Conservation (phyloP, 2,113 vertebrate species). For the Desmodus rotundus region DNA sequence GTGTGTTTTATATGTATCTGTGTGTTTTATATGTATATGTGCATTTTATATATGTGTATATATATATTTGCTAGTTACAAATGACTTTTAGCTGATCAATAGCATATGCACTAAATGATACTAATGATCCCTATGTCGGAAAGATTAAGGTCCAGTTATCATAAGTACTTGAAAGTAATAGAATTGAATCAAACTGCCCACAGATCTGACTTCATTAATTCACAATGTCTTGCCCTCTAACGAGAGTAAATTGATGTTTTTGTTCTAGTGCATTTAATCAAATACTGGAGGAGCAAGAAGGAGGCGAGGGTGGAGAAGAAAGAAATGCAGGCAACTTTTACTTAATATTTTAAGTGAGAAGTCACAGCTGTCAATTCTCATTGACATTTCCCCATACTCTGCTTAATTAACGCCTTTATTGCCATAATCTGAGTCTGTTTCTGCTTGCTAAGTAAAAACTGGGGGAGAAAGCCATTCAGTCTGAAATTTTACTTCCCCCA, state of each 20-base stretch:
- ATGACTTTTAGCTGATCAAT: slow-evolving; percentile 38
- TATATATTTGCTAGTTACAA: slow-evolving; percentile 16
- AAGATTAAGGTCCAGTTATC: slow-evolving; percentile 63
- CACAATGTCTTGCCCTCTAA: slow-evolving; percentile 68
- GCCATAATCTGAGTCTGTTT: slow-evolving; percentile 49
- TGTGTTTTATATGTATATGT: not conserved
- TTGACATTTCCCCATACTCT: slow-evolving; percentile 57
- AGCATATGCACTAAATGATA: slow-evolving; percentile 21
- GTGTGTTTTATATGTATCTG: no score
- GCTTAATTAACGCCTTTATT: slow-evolving; percentile 64
- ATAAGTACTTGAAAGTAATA: slow-evolving; percentile 64
- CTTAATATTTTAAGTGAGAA: slow-evolving; percentile 71
- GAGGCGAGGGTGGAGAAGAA: slow-evolving; percentile 17
- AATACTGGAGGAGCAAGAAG: slow-evolving; percentile 50
- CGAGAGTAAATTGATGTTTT: slow-evolving; percentile 72
- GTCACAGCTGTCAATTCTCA: slow-evolving; percentile 65
- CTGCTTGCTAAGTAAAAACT: slow-evolving; percentile 56
- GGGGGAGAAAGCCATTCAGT: slow-evolving; percentile 21
- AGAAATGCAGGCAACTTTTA: slow-evolving; percentile 48
- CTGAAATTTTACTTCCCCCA: not conserved
- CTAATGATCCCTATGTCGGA: slow-evolving; percentile 43
- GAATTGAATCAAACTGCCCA: slow-evolving; percentile 66
- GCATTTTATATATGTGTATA: not conserved
- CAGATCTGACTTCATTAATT: slow-evolving; percentile 72
- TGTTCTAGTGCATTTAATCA: slow-evolving; percentile 68